Evolutionary conservation across 2,888 invertebrate species (phyloP).

Genomic region (Agrotis segetum): DNA sequence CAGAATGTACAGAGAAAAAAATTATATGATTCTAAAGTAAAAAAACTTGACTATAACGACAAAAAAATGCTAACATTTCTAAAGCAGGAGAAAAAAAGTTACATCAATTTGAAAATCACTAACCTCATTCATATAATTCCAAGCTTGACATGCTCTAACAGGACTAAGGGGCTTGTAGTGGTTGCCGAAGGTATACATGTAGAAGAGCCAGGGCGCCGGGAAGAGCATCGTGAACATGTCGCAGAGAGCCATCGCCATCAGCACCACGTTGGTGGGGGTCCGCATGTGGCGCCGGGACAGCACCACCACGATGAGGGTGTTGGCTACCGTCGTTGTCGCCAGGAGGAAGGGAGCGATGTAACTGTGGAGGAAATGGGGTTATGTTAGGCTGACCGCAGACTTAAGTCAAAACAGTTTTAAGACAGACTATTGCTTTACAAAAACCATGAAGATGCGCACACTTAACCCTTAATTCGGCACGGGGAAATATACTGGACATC

Average conservation of each 20-base stretch:
- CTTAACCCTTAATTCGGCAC: too few relatives aligned
- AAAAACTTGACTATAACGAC: too few relatives aligned
- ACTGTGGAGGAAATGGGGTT: conserved; percentile 66
- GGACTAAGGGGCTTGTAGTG: conserved; percentile 95
- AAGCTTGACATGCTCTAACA: conserved; percentile 94
- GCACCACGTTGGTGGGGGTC: conserved; percentile 97
- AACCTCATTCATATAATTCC: conserved; percentile 95
- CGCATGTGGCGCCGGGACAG: conserved; percentile 97
- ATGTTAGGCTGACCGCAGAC: not conserved
- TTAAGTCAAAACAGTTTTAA: too few relatives aligned
- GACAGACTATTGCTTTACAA: too few relatives aligned
- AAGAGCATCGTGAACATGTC: conserved; percentile 98
- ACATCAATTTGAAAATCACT: conserved; percentile 68
- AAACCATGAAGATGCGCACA: too few relatives aligned
- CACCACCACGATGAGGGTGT: conserved; percentile 97
- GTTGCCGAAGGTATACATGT: conserved; percentile 97
- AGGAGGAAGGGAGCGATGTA: conserved; percentile 96
- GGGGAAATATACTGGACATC: too few relatives aligned
- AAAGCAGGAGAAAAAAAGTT: not conserved
- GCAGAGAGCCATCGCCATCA: conserved; percentile 98
- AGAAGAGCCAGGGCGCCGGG: conserved; percentile 97
- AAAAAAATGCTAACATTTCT: not conserved
- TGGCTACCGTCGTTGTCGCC: conserved; percentile 96
- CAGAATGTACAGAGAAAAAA: not conserved
- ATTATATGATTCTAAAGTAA: not conserved